These are phyloP conservation scores for Ciconia maguari DNA, from an alignment of 2,113 vertebrate species.

Conservation along the genomic window DNA sequence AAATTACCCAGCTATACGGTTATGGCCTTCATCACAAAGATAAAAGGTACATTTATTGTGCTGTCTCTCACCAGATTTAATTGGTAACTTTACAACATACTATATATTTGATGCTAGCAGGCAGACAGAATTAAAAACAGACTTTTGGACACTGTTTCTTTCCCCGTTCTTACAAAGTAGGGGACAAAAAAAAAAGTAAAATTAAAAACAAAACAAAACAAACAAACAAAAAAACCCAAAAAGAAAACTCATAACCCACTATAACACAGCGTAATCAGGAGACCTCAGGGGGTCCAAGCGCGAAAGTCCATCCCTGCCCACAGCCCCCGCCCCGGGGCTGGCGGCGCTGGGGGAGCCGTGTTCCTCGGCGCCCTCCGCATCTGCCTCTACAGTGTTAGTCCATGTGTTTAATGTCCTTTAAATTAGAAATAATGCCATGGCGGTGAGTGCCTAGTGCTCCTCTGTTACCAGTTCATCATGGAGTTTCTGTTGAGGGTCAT, in stretches of 20 bases:
- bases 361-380: slow-evolving; percentile 66
- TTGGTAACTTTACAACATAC: slow-evolving; percentile 77
- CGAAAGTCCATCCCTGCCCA: slow-evolving; percentile 68
- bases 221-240: slow-evolving; percentile 7
- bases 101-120: slow-evolving; percentile 78
- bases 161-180: slow-evolving; percentile 77
- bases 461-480: slow-evolving; percentile 99
- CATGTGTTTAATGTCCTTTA: slow-evolving; percentile 75
- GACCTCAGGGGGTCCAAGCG: slow-evolving; percentile 71
- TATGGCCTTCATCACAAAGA: slow-evolving; percentile 78
- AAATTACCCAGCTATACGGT: slow-evolving; percentile 75
- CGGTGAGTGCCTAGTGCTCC: slow-evolving; percentile 75
- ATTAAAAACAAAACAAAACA: neutral
- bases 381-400: slow-evolving; percentile 79
- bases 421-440: slow-evolving; percentile 80
- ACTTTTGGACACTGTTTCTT: slow-evolving; percentile 70
- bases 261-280: slow-evolving; percentile 79
- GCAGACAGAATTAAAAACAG: slow-evolving; percentile 81
- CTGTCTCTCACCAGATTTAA: slow-evolving; percentile 80
- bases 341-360: slow-evolving; percentile 43
- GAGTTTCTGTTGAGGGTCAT: slow-evolving; percentile 99
- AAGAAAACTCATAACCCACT: slow-evolving; percentile 73
- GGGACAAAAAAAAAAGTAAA: slow-evolving; percentile 69
- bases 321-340: slow-evolving; percentile 67
- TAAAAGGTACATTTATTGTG: slow-evolving; percentile 84